Percentiles rank a stretch among this genome's conserved stretches.
phyloP scores from a whole-genome alignment of 2,113 vertebrate species.

The Psilopogon haemacephalus region DNA sequence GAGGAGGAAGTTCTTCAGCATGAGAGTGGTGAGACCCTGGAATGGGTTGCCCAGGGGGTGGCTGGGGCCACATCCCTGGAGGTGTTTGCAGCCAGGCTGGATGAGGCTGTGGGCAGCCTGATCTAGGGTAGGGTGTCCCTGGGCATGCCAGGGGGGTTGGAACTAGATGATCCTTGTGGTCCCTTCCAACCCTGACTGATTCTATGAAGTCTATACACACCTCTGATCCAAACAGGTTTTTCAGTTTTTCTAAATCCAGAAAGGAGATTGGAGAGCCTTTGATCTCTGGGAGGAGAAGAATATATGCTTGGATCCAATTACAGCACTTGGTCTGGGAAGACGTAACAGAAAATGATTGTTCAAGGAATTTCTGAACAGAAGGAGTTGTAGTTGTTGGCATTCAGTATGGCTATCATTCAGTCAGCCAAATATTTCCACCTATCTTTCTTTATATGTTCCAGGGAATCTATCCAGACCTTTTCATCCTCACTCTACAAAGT shows the following conservation, averaged over 20 bases:
- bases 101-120: no score
- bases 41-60: no score
- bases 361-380: neutral
- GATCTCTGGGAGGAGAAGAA: conserved; percentile 76
- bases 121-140: no score
- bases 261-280: conserved; percentile 56
- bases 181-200: no score
- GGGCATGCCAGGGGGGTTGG: no score
- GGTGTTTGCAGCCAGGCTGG: no score
- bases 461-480: neutral
- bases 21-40: no score
- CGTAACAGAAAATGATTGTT: neutral
- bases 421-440: neutral
- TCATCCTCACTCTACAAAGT: neutral
- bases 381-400: neutral
- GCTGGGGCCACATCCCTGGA: no score
- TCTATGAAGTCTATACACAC: neutral
- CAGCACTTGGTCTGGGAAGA: conserved; percentile 76
- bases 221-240: conserved; percentile 39
- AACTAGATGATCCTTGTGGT: no score
- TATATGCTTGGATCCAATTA: conserved; percentile 80
- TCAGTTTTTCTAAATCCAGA: conserved; percentile 34
- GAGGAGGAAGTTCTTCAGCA: no score
- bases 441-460: neutral
- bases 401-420: neutral